Evolutionary conservation across 2,888 invertebrate species (phyloP).

Genomic region (Salticus scenicus): DNA sequence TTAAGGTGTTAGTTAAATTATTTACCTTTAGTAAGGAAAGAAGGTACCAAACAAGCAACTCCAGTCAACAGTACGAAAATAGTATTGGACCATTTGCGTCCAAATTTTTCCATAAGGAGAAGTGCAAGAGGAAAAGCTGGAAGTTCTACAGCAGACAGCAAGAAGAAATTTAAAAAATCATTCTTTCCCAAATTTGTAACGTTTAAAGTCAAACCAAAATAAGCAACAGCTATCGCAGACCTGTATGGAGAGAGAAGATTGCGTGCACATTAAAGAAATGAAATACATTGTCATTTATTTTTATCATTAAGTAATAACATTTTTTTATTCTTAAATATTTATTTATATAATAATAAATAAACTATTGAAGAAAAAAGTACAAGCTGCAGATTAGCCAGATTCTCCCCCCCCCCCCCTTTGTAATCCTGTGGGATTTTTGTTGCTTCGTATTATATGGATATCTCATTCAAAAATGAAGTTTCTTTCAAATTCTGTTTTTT

Average conservation of each 20-base stretch:
- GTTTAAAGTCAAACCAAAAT: slow-evolving; percentile 74
- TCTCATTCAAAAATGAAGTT: too few species aligned
- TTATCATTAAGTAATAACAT: neutral
- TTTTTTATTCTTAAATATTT: too few species aligned
- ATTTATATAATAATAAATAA: too few species aligned
- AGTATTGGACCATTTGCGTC: slow-evolving; percentile 79
- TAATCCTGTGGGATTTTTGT: too few species aligned
- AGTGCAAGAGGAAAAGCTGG: slow-evolving; percentile 80
- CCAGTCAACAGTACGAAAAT: slow-evolving; percentile 77
- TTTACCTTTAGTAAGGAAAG: slow-evolving; percentile 59
- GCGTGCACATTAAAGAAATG: neutral
- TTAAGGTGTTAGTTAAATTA: too few species aligned
- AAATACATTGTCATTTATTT: neutral
- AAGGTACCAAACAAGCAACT: slow-evolving; percentile 76
- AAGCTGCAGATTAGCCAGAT: too few species aligned
- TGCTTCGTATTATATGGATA: too few species aligned
- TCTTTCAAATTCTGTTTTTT: too few species aligned
- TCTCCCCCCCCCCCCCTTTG: too few species aligned
- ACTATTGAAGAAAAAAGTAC: too few species aligned
- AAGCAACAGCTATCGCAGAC: slow-evolving; percentile 74
- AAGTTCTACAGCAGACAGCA: slow-evolving; percentile 81
- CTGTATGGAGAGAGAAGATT: too few species aligned
- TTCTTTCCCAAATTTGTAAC: slow-evolving; percentile 79
- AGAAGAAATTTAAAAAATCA: slow-evolving; percentile 82
- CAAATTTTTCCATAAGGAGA: slow-evolving; percentile 78